Evolutionary conservation across 2,888 invertebrate genomes (phyloP).

Genomic region (Leptopilina syphax): DNA sequence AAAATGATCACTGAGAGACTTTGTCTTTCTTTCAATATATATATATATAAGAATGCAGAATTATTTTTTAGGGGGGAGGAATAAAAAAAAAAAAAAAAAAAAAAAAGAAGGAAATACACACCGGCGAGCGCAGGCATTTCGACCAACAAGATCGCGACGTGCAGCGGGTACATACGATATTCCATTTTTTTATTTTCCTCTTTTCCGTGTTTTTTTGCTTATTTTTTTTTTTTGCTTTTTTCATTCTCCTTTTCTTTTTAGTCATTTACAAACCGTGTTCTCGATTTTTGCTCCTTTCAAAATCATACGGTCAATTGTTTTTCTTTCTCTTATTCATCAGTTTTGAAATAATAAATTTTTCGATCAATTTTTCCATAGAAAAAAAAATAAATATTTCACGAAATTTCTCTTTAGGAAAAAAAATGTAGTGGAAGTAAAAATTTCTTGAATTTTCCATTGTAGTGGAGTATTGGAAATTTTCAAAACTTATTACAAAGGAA

Average conservation of each 20-base stretch:
- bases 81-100: slow-evolving; percentile 14
- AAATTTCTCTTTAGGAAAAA: no score
- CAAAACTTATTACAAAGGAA: no score
- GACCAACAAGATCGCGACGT: slow-evolving; percentile 64
- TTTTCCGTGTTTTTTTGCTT: background rate
- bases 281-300: slow-evolving; percentile 23
- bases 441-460: no score
- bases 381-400: no score
- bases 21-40: background rate
- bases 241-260: slow-evolving; percentile 2
- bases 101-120: slow-evolving; percentile 40
- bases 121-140: slow-evolving; percentile 50
- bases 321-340: background rate
- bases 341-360: no score
- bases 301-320: slow-evolving; percentile 11
- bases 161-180: slow-evolving; percentile 54
- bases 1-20: slow-evolving; percentile 8
- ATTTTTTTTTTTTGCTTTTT: background rate
- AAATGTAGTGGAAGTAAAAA: no score
- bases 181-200: background rate
- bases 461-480: no score
- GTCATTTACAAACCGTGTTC: slow-evolving; percentile 31
- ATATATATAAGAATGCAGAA: slow-evolving; percentile 5
- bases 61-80: slow-evolving; percentile 20
- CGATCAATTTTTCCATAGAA: no score